These are phyloP conservation scores for Meiosimyza decipiens DNA, from an alignment of 2,888 invertebrate genomes.

Conservation along the genomic window DNA sequence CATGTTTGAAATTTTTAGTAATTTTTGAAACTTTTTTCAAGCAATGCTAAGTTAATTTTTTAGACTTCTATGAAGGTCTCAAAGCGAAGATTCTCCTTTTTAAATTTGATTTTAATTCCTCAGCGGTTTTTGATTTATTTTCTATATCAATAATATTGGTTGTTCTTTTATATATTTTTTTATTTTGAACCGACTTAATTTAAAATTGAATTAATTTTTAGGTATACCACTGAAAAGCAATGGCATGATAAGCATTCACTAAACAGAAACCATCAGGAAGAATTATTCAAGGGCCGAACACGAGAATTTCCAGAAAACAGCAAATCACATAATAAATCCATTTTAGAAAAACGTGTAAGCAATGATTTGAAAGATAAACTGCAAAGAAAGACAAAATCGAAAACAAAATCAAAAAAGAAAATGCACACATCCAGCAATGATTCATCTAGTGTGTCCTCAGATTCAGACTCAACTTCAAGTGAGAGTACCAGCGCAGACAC, in stretches of 20 bases:
- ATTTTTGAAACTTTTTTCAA: too few species aligned
- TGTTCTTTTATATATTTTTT: too few species aligned
- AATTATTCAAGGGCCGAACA: not conserved
- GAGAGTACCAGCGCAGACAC: constrained; percentile 35
- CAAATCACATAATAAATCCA: not conserved
- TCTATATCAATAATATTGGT: too few species aligned
- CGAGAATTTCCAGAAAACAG: not conserved
- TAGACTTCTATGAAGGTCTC: too few species aligned
- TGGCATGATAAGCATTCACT: not conserved
- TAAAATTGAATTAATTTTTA: not conserved
- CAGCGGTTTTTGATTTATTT: too few species aligned
- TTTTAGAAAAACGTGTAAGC: not conserved
- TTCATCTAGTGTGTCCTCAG: constrained; percentile 25
- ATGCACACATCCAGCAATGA: not conserved
- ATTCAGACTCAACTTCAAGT: constrained; percentile 38
- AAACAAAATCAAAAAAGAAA: not conserved
- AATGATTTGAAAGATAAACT: not conserved
- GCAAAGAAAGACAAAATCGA: not conserved
- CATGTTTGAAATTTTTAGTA: too few species aligned
- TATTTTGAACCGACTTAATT: too few species aligned
- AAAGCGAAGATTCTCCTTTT: too few species aligned
- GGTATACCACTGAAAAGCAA: not conserved
- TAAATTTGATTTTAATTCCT: too few species aligned
- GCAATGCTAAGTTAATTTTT: too few species aligned
- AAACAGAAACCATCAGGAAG: not conserved